phyloP scores from a whole-genome alignment of 2,888 invertebrate genomes.

The Hedya salicella region DNA sequence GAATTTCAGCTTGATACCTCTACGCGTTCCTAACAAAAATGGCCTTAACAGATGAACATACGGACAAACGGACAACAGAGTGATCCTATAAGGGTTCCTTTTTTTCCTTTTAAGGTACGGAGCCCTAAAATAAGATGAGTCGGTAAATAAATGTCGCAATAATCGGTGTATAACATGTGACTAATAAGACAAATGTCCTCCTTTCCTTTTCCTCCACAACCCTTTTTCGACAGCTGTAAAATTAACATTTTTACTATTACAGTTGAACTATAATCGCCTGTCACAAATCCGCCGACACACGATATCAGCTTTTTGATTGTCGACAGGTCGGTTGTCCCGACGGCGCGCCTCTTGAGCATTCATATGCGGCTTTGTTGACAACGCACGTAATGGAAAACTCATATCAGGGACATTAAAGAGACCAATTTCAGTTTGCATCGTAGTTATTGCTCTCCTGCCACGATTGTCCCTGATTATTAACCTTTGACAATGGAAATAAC shows the following conservation, averaged over 20 bases:
- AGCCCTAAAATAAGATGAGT: too few relatives aligned
- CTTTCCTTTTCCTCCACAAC: too few relatives aligned
- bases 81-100: too few relatives aligned
- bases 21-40: too few relatives aligned
- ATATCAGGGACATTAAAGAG: slow-evolving; percentile 35
- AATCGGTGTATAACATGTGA: too few relatives aligned
- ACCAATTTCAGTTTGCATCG: slow-evolving; percentile 34
- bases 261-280: background rate
- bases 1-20: too few relatives aligned
- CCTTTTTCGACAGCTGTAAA: too few relatives aligned
- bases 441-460: slow-evolving; percentile 18
- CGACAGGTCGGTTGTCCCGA: slow-evolving; percentile 54
- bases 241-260: background rate
- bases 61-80: too few relatives aligned
- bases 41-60: too few relatives aligned
- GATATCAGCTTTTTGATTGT: slow-evolving; percentile 62
- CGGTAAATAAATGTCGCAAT: too few relatives aligned
- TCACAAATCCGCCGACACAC: background rate
- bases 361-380: slow-evolving; percentile 50
- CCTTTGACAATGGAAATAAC: slow-evolving; percentile 18
- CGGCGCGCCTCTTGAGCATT: slow-evolving; percentile 51
- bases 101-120: too few relatives aligned
- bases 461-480: slow-evolving; percentile 18
- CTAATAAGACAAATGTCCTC: too few relatives aligned
- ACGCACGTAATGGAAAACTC: slow-evolving; percentile 54